A percentile compares a stretch with the other conserved stretches of the same genome.
Evolutionary conservation across 2,888 invertebrate species (phyloP).

Genomic region (Crematogaster levior): DNA sequence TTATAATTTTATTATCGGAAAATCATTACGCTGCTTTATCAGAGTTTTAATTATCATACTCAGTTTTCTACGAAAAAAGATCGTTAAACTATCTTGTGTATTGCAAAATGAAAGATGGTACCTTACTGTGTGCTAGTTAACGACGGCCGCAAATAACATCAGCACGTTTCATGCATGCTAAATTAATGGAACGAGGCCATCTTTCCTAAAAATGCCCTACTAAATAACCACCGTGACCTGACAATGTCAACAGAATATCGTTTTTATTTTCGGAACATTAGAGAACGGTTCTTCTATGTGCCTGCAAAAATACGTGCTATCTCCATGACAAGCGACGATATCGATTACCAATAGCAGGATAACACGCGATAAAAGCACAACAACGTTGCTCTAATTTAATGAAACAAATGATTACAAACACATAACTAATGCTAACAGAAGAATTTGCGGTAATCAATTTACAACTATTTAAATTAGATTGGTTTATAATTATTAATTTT

Average conservation of each 20-base stretch:
- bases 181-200: slow-evolving; percentile 49
- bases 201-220: slow-evolving; percentile 25
- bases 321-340: slow-evolving; percentile 17
- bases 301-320: slow-evolving; percentile 26
- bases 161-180: slow-evolving; percentile 46
- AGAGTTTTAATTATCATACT: slow-evolving; percentile 32
- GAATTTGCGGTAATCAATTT: not conserved
- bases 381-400: slow-evolving; percentile 14
- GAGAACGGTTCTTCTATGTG: slow-evolving; percentile 25
- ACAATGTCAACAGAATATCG: slow-evolving; percentile 37
- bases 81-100: slow-evolving; percentile 27
- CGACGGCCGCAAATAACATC: slow-evolving; percentile 32
- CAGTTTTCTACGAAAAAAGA: slow-evolving; percentile 21
- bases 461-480: not conserved
- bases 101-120: slow-evolving; percentile 37
- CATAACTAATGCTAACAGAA: not conserved
- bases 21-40: slow-evolving; percentile 19
- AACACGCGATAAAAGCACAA: slow-evolving; percentile 14
- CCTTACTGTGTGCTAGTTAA: slow-evolving; percentile 30
- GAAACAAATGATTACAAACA: not conserved
- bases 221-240: slow-evolving; percentile 35
- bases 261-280: slow-evolving; percentile 37
- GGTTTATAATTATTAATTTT: not conserved
- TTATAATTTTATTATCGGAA: slow-evolving; percentile 26
- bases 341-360: slow-evolving; percentile 35